Evolutionary conservation across 2,888 invertebrate species (phyloP).

Genomic region (Thymelicus sylvestris): DNA sequence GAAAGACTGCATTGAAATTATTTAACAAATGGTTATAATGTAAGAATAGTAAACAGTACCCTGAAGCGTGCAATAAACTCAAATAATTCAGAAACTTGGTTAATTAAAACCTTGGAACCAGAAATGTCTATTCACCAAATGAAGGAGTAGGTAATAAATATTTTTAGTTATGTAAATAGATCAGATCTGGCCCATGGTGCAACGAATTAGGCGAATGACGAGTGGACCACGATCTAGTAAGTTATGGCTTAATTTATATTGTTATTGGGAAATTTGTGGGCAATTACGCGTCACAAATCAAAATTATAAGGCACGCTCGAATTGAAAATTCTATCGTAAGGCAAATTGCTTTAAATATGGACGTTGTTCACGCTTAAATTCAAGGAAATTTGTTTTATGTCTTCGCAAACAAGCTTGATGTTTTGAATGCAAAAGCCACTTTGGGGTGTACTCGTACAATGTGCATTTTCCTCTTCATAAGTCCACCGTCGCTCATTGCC

Average conservation of each 20-base stretch:
- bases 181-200: slow-evolving; percentile 4
- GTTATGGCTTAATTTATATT: slow-evolving; percentile 8
- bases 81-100: slow-evolving; percentile 4
- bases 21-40: too few relatives aligned
- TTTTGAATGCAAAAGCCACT: too few relatives aligned
- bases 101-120: slow-evolving; percentile 19
- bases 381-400: too few relatives aligned
- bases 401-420: too few relatives aligned
- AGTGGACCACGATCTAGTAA: background rate
- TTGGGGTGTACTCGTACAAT: too few relatives aligned
- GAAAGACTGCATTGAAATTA: background rate
- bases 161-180: slow-evolving; percentile 17
- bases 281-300: slow-evolving; percentile 3
- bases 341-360: background rate
- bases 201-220: background rate
- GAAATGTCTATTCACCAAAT: slow-evolving; percentile 21
- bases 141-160: slow-evolving; percentile 15
- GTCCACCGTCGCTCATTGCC: too few relatives aligned
- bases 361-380: too few relatives aligned
- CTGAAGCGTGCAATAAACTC: background rate
- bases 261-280: background rate
- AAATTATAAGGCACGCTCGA: background rate
- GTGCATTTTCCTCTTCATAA: too few relatives aligned
- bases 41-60: background rate
- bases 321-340: background rate